A percentile compares a stretch with the other conserved stretches of the same genome.
These are phyloP conservation scores for Metallyticus violacea DNA, from an alignment of 2,888 invertebrate species.

Conservation along the genomic window DNA sequence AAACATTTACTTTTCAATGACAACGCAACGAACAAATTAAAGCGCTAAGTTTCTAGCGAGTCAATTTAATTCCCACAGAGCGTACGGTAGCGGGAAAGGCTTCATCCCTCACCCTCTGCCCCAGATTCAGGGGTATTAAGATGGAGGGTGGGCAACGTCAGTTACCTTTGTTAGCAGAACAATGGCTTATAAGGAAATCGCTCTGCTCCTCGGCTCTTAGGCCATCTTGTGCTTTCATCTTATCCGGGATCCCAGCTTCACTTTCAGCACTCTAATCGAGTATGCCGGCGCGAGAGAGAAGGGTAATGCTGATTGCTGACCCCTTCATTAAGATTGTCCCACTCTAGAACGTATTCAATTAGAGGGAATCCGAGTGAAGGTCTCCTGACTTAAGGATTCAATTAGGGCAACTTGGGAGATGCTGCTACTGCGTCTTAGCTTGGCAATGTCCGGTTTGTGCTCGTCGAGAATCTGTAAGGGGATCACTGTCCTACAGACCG, in stretches of 20 bases:
- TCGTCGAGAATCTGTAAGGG: not conserved
- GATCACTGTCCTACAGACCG: not conserved
- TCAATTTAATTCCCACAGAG: not conserved
- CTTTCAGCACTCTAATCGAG: not conserved
- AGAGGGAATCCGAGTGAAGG: not conserved
- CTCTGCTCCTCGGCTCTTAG: too few species aligned
- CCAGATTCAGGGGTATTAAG: not conserved
- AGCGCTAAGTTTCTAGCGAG: not conserved
- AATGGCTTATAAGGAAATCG: not conserved
- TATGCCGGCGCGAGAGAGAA: not conserved
- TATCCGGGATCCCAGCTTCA: not conserved
- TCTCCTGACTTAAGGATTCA: not conserved
- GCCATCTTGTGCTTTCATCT: too few species aligned
- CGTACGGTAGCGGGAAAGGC: not conserved
- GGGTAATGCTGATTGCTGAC: constrained; percentile 3
- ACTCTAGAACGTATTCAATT: not conserved
- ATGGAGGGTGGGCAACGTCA: not conserved
- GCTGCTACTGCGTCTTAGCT: not conserved
- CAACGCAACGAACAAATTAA: too few species aligned
- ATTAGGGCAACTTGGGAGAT: not conserved
- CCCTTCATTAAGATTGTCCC: constrained; percentile 2
- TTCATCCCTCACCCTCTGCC: not conserved
- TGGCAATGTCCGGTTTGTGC: not conserved
- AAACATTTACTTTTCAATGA: too few species aligned
- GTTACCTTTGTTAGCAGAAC: not conserved